phyloP scores from a whole-genome alignment of 1,140 invertebrate species.

The Anoplophora glabripennis region DNA sequence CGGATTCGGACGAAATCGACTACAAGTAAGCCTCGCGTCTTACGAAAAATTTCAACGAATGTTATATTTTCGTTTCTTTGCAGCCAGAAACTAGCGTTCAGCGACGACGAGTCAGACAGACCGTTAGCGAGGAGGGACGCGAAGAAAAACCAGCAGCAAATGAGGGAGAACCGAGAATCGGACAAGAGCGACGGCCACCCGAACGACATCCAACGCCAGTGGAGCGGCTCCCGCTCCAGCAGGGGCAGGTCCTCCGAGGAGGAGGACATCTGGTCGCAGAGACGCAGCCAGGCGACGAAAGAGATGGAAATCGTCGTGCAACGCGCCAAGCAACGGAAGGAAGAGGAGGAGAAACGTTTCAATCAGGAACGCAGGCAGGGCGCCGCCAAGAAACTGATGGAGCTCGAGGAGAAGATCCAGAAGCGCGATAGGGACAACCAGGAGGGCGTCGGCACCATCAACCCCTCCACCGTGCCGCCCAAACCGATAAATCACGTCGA shows the following conservation, averaged over 20 bases:
- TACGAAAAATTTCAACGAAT: background rate
- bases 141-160: conserved; percentile 4
- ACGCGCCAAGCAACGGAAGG: conserved; percentile 71
- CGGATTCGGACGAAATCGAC: conserved; percentile 87
- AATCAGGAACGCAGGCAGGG: conserved; percentile 54
- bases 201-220: conserved; percentile 1
- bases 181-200: conserved; percentile 42
- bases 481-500: conserved; percentile 51
- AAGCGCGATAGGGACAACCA: conserved; percentile 51
- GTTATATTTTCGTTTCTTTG: conserved; percentile 49
- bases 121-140: conserved; percentile 12
- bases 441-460: conserved; percentile 43
- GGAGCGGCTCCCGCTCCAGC: conserved; percentile 24
- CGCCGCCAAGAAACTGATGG: conserved; percentile 59
- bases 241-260: conserved; percentile 54
- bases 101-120: conserved; percentile 76
- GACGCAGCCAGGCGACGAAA: conserved; percentile 65
- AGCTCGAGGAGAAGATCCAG: conserved; percentile 60
- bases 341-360: conserved; percentile 77
- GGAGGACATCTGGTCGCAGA: conserved; percentile 72
- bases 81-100: conserved; percentile 85
- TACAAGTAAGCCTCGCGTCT: conserved; percentile 64
- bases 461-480: conserved; percentile 39
- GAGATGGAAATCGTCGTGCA: conserved; percentile 69
- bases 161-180: conserved; percentile 47